phyloP scores from a whole-genome alignment of 2,888 invertebrate genomes.

The Cephus pygmeus region DNA sequence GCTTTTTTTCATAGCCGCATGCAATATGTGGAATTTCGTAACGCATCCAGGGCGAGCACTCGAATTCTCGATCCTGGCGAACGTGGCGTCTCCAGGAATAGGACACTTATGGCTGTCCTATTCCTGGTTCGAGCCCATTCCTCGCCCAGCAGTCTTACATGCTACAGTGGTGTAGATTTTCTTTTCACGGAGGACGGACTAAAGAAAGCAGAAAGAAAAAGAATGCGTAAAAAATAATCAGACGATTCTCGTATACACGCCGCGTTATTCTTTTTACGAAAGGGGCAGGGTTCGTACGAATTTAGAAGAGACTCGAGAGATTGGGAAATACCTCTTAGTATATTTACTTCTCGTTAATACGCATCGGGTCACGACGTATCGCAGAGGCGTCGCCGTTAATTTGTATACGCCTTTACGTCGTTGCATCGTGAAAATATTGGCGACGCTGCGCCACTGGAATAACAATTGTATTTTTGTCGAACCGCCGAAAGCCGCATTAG shows the following conservation, averaged over 20 bases:
- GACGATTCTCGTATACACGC: not conserved
- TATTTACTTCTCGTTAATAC: not conserved
- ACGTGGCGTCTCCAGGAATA: not conserved
- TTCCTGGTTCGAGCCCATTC: not conserved
- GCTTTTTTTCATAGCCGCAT: not conserved
- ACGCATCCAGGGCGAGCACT: not conserved
- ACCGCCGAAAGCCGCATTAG: not conserved
- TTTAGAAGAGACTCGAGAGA: not conserved
- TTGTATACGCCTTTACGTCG: not conserved
- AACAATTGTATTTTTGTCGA: not conserved
- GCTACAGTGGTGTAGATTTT: not conserved
- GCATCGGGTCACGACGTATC: not conserved
- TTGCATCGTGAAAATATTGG: not conserved
- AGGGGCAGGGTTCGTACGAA: not conserved
- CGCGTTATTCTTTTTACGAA: not conserved
- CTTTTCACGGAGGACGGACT: not conserved
- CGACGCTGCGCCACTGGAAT: not conserved
- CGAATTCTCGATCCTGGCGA: not conserved
- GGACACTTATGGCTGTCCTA: not conserved
- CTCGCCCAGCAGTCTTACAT: not conserved
- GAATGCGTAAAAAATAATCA: not conserved
- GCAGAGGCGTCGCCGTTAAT: not conserved
- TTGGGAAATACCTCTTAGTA: not conserved
- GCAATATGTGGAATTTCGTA: not conserved
- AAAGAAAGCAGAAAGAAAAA: not conserved